Evolutionary conservation across 2,797 vertebrate species (phyloP), one percentile per base, ranked within the genome.

Genomic region (Oryzias dopingdopingensis): DNA sequence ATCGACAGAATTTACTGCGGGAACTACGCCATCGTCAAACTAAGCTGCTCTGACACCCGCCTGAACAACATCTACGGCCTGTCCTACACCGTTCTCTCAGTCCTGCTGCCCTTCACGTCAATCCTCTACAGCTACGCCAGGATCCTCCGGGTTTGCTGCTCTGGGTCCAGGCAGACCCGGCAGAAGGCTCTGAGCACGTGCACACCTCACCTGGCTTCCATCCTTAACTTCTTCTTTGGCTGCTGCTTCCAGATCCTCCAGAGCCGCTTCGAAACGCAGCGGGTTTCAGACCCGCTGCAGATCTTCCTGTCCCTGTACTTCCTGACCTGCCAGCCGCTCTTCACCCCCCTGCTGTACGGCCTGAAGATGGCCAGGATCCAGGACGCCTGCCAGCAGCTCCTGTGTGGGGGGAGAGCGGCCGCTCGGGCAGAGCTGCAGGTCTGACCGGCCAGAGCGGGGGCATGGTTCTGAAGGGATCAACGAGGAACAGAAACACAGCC

Each of bases 171-270:
- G n/a, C 72, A 77, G 52, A 76, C 52, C 0, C 49, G 74, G 6
- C 74, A 68, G 3, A 80, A 80, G 43, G 72, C 63, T 0, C 0
- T 67, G 48, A 68, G 53, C 1, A 79, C 79, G 23, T 81, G 76
- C 62, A 43, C 61, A 1, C 80, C 82, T 44, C 82, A 82, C 45
- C 49, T 82, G 0, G 61, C 54, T 0, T 76, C 75, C 0, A 22
- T 78, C 10, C 0, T 80, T 1, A 80, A 72, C 45, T 79, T 82
- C 16, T 56, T 43, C 0, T 65, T 67, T 2, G 72, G 70, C 0
- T 29, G 24, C 22, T 61, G 23, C 16, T 80, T 82, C 68, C 56
- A 82, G 24, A 0, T 68, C 0, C 0, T 74, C 0, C 67, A 68
- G 42, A 72, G 59, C 46, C 67, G 77, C 4, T 74, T 79, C 20